Base-by-base conservation (phyloP, 2,888 invertebrate species). In the Orthosia gothica region DNA sequence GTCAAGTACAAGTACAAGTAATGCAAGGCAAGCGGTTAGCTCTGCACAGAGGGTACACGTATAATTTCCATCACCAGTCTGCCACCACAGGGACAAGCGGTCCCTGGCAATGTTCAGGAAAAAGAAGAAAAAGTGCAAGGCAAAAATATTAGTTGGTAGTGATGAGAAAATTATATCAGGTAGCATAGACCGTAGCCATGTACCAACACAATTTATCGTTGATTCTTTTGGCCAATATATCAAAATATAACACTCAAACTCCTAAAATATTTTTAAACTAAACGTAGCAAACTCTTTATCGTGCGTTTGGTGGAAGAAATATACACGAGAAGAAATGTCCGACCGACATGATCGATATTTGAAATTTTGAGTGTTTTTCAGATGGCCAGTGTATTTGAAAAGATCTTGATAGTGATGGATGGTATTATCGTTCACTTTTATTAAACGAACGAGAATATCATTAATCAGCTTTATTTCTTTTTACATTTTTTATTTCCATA, bases 191-290 rank as follows among this genome's bases (percentile, higher is more conserved):
- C 78, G 76, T 20, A 70, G 16, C 3, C 78, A 79, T 59, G 50
- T 15, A 23, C 68, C 76, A 15, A 69, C 75, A n/a, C 50, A 16
- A 7, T 74, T 54, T 26, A 47, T 13, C 32, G n/a, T 73, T 26
- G 16, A 18, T 66, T 7, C 40, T 15, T 32, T 71, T 20, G 81
- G 82, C 3, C 13, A 63, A 23, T 79, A 76, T 75, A 15, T 79
- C n/a, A 66, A 45, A 45, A 45, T 54, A 54, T 65, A 18, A 40
- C 32, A 40, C 7, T 5, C 40, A 26, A 26, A 26, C 26, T 26
- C 3, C 40, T 9, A 40, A 40, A 9, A 0, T 9, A 40, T 1
- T 40, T 40, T 40, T 40, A 9, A 40, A 40, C 40, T 40, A 40
- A 40, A 40, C 9, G 40, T 1, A 40, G 40, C 40, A 40, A 40